A percentile compares a stretch with the other conserved stretches of the same genome.
Evolutionary conservation across 2,113 vertebrate species (phyloP).

Genomic region (Cranoglanis bouderius): DNA sequence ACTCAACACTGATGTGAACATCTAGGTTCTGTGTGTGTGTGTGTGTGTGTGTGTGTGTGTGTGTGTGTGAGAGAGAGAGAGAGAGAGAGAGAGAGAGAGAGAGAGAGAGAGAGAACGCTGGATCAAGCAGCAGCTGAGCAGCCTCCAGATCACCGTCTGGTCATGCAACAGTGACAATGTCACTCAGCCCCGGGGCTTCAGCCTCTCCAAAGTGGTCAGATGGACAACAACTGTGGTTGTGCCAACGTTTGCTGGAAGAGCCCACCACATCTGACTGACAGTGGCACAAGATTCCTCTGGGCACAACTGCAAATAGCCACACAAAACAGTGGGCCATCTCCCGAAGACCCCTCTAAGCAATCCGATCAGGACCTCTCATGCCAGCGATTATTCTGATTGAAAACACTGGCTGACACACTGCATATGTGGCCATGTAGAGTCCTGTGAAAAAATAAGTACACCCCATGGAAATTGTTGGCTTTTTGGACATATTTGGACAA

Average conservation of each 20-base stretch:
- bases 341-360: conserved; percentile 62
- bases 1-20: neutral
- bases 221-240: conserved; percentile 76
- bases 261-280: conserved; percentile 68
- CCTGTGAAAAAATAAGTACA: too few relatives aligned
- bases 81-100: too few relatives aligned
- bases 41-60: conserved; percentile 18
- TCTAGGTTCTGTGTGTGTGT: neutral
- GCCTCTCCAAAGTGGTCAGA: conserved; percentile 74
- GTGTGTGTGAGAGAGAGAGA: too few relatives aligned
- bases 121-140: conserved; percentile 75
- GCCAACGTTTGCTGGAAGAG: conserved; percentile 69
- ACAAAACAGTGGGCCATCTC: conserved; percentile 63
- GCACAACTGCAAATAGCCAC: conserved; percentile 73
- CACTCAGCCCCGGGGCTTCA: conserved; percentile 75
- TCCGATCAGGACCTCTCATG: neutral
- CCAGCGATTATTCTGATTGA: conserved; percentile 61
- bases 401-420: conserved; percentile 35
- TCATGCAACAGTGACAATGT: conserved; percentile 75
- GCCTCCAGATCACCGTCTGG: conserved; percentile 73
- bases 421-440: neutral
- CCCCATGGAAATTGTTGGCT: too few relatives aligned
- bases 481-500: too few relatives aligned
- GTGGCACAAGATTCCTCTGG: conserved; percentile 75
- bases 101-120: too few relatives aligned